A percentile compares a stretch with the other conserved stretches of the same genome.
These are phyloP conservation scores for Ichneumoninae sp. DNA, from an alignment of 2,888 invertebrate species.

Conservation along the genomic window DNA sequence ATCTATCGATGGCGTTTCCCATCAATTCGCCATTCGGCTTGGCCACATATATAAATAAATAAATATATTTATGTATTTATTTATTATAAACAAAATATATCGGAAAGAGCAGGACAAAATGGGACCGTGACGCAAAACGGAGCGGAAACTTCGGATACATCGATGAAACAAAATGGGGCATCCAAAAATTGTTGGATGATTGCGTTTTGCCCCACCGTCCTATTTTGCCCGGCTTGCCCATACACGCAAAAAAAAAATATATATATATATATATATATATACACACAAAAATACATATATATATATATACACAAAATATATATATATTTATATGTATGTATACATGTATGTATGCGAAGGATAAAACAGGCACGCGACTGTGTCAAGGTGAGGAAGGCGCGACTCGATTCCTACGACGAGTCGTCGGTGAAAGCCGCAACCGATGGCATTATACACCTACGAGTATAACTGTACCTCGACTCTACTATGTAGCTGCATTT, in stretches of 20 bases:
- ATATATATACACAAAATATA: background rate
- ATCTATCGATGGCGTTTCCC: no score
- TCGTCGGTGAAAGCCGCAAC: conserved; percentile 58
- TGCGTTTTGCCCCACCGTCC: no score
- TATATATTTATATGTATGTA: background rate
- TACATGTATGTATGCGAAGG: conserved; percentile 2
- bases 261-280: background rate
- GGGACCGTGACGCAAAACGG: no score
- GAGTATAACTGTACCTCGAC: conserved; percentile 60
- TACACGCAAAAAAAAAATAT: background rate
- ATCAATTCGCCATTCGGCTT: no score
- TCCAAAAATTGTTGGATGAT: no score
- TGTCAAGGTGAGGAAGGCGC: conserved; percentile 80
- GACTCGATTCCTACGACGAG: conserved; percentile 65
- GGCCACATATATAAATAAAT: no score
- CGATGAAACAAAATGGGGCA: no score
- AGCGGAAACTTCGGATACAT: no score
- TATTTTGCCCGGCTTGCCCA: background rate
- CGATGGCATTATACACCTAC: conserved; percentile 56
- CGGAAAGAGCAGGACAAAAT: no score
- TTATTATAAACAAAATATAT: no score
- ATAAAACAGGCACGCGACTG: conserved; percentile 70
- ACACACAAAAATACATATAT: background rate
- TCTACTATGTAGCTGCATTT: conserved; percentile 34
- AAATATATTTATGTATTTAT: no score